These are phyloP conservation scores for Cyrtonyx montezumae DNA, from an alignment of 2,113 vertebrate genomes.

Conservation along the genomic window DNA sequence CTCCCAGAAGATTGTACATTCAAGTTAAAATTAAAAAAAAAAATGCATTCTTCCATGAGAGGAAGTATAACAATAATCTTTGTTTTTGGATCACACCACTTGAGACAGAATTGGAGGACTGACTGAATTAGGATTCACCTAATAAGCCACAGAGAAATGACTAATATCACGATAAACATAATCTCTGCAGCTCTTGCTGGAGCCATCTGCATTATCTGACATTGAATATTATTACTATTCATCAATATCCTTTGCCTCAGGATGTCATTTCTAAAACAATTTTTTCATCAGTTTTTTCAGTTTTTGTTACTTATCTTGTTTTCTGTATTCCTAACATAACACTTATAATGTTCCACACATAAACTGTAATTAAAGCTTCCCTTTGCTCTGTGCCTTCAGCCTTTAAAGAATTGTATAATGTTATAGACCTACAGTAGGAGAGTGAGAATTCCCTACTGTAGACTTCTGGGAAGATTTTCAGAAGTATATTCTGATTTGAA, in stretches of 20 bases:
- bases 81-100: background rate
- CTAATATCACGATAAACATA: background rate
- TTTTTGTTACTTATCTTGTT: slow-evolving; percentile 1
- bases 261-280: slow-evolving; percentile 40
- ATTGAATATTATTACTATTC: slow-evolving; percentile 20
- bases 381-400: slow-evolving; percentile 8
- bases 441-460: slow-evolving; percentile 2
- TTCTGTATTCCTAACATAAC: slow-evolving; percentile 32
- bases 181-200: slow-evolving; percentile 21
- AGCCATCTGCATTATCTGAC: slow-evolving; percentile 30
- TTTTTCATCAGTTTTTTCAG: background rate
- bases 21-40: background rate
- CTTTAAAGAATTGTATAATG: background rate
- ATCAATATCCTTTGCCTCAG: slow-evolving; percentile 18
- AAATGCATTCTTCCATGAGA: background rate
- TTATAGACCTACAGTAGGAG: background rate
- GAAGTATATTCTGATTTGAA: slow-evolving; percentile 20
- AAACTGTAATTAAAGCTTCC: slow-evolving; percentile 39
- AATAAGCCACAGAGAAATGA: slow-evolving; percentile 12
- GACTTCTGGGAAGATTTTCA: slow-evolving; percentile 33
- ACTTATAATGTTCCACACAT: slow-evolving; percentile 16
- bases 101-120: background rate
- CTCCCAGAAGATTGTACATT: background rate
- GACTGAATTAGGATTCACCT: background rate
- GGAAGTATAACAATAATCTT: background rate